These are phyloP conservation scores for Numenius phaeopus DNA, from an alignment of 2,797 vertebrate species.

Conservation along the genomic window DNA sequence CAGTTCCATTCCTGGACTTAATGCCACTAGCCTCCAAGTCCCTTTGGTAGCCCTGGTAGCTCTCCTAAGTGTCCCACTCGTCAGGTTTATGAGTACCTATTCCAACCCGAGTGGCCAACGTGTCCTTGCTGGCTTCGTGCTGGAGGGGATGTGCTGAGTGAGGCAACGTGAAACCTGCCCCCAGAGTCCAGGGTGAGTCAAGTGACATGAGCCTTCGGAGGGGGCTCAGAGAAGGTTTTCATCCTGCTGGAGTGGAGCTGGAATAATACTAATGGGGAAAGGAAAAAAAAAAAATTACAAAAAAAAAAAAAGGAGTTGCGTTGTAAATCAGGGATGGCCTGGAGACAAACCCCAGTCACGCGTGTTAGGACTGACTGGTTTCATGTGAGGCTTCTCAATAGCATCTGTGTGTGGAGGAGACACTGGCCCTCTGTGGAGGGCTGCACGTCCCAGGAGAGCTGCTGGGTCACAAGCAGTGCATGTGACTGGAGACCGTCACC, in stretches of 20 bases:
- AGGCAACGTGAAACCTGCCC: background rate
- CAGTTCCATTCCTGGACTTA: background rate
- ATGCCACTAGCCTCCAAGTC: background rate
- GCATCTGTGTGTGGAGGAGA: conserved; percentile 56
- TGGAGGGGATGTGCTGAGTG: background rate
- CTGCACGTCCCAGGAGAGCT: background rate
- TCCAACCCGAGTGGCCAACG: background rate
- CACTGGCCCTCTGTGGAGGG: conserved; percentile 65
- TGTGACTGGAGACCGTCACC: conserved; percentile 49
- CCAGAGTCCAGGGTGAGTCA: conserved; percentile 5
- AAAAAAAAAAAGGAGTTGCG: background rate
- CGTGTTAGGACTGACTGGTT: conserved; percentile 23
- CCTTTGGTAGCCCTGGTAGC: background rate
- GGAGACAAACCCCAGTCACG: background rate
- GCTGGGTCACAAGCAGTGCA: conserved; percentile 62
- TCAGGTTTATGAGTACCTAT: fast-evolving
- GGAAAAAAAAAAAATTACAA: fast-evolving
- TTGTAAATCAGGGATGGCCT: background rate
- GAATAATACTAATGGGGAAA: background rate
- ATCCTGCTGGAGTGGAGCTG: background rate
- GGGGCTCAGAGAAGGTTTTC: background rate
- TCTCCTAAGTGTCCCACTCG: fast-evolving
- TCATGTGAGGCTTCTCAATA: conserved; percentile 70
- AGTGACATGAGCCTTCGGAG: background rate
- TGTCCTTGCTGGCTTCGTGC: background rate